Conservation (phyloP, 2,888 invertebrate species). For the Endotricha flammealis region DNA sequence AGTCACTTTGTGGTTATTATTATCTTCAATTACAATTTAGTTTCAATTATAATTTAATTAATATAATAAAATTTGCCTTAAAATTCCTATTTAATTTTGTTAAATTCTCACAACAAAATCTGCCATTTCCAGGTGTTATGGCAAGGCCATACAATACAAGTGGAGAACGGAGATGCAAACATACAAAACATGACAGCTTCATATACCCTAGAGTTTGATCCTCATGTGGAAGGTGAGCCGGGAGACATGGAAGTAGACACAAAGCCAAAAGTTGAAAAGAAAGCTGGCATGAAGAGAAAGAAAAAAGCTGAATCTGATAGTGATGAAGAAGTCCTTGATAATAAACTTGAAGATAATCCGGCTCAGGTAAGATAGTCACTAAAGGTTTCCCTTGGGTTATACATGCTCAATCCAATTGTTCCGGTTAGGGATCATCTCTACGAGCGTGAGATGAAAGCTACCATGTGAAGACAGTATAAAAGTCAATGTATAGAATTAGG, state of each 20-base stretch:
- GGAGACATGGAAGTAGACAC: slow-evolving; percentile 62
- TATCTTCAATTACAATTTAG: no score
- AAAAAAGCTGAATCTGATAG: slow-evolving; percentile 69
- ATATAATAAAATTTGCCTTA: no score
- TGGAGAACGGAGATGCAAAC: slow-evolving; percentile 70
- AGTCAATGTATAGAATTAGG: no score
- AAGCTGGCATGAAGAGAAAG: slow-evolving; percentile 62
- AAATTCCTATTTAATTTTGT: no score
- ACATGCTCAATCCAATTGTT: no score
- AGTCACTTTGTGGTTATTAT: no score
- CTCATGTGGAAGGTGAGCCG: slow-evolving; percentile 51
- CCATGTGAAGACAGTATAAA: no score
- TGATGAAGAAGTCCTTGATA: slow-evolving; percentile 78
- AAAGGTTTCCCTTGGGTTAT: no score
- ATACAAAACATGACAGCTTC: slow-evolving; percentile 52
- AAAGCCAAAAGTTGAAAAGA: slow-evolving; percentile 70
- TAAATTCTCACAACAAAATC: no score
- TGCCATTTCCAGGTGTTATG: slow-evolving; percentile 81
- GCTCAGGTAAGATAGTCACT: slow-evolving; percentile 48
- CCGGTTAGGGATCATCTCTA: no score
- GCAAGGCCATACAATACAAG: slow-evolving; percentile 82
- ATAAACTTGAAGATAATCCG: slow-evolving; percentile 84
- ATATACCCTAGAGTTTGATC: slow-evolving; percentile 60
- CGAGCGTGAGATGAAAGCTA: no score
- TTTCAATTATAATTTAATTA: no score